phyloP scores from a whole-genome alignment of 1,140 invertebrate species.

The Habropoda laboriosa region DNA sequence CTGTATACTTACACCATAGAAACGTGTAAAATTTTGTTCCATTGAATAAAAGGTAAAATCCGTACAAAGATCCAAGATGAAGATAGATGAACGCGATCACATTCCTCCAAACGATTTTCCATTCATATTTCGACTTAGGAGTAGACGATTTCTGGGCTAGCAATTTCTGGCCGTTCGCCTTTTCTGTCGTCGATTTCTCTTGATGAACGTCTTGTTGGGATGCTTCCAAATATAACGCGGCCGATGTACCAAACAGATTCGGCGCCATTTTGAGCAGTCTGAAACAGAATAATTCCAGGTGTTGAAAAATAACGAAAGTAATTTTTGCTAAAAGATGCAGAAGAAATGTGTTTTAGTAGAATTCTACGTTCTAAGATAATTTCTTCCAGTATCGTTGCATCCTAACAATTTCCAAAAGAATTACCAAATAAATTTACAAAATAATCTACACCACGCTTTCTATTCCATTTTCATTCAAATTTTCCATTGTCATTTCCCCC shows the following conservation, averaged over 20 bases:
- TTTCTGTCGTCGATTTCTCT: conserved; percentile 53
- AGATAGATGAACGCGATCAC: conserved; percentile 86
- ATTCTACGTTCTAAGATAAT: too few relatives aligned
- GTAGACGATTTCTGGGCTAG: conserved; percentile 47
- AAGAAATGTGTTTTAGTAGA: too few relatives aligned
- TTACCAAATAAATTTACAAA: too few relatives aligned
- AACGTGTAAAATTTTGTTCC: conserved; percentile 80
- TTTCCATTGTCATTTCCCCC: too few relatives aligned
- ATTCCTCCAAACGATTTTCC: conserved; percentile 88
- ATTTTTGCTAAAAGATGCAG: too few relatives aligned
- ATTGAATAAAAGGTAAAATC: conserved; percentile 83
- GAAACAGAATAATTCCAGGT: background rate
- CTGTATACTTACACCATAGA: conserved; percentile 83
- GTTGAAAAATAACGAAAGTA: too few relatives aligned
- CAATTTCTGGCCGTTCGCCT: conserved; percentile 44
- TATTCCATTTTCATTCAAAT: too few relatives aligned
- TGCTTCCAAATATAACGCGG: conserved; percentile 78
- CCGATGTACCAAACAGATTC: conserved; percentile 79
- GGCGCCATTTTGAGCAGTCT: conserved; percentile 77
- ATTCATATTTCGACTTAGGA: conserved; percentile 77
- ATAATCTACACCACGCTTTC: too few relatives aligned
- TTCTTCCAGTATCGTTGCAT: too few relatives aligned
- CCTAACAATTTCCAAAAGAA: too few relatives aligned
- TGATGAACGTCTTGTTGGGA: conserved; percentile 74
- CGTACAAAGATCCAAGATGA: conserved; percentile 85